Base-by-base conservation (phyloP, 1,140 invertebrate species). In the Gryllus bimaculatus region DNA sequence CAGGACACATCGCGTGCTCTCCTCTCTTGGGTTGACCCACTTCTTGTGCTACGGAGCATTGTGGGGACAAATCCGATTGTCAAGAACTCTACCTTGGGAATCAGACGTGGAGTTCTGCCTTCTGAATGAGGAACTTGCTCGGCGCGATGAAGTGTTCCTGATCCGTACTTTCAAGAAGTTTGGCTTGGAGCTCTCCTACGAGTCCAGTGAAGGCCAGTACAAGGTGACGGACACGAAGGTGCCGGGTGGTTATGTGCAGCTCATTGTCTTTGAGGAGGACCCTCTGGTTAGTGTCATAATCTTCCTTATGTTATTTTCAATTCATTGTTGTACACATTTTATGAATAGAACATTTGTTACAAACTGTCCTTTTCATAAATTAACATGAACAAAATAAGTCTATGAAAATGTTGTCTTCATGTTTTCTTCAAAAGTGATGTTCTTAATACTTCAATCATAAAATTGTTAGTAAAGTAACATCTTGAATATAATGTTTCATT, bases 21-120 rank as follows among this genome's bases (percentile, higher is more conserved):
- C 82, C n/a, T 81, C 83, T 21, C 79, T 87, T 26, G 80, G 84
- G 10, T 79, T 88, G 3, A 83, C 84, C 8, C 85, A 89, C 82
- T 88, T 87, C 79, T 81, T 89, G 4, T 90, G 89, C 82, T 90
- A 88, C 81, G 87, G 87, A 47, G 85, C 85, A n/a, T 84, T 90
- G 8, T 90, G 88, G 88, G 88, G 87, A n/a, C 86, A 86, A 15
- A 82, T 89, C 13, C 84, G 87, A 79, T 78, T 83, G 39, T 85
- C 85, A 21, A 82, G 83, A 13, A 84, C 86, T 73, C 82, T 89
- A 8, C 87, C 87, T 0, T 89, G 88, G 88, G 86, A 88, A 79
- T 82, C 83, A 21, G 84, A 86, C 81, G 82, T 88, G 8, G 86
- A 89, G 79, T 81, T 89, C 8, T 89, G 89, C 83, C 82, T 86